phyloP scores from a whole-genome alignment of 2,888 invertebrate species.

The Eustalomyia histrio region DNA sequence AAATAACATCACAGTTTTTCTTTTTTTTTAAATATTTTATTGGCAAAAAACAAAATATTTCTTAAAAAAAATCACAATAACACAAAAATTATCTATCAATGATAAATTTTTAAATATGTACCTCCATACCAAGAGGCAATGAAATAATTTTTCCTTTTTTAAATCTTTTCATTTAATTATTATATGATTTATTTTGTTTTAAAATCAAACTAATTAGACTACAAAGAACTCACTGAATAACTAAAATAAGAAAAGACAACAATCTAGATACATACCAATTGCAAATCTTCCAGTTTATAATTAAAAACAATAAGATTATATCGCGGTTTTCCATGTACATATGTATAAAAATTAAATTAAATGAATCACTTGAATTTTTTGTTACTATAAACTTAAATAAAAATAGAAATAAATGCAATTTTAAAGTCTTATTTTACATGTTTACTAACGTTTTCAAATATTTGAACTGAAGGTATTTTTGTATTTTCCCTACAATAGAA shows the following conservation, averaged over 20 bases:
- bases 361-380: constrained; percentile 54
- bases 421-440: constrained; percentile 53
- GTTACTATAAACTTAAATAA: constrained; percentile 44
- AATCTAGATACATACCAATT: constrained; percentile 28
- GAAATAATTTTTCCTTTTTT: not conserved
- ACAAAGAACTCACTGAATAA: constrained; percentile 43
- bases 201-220: constrained; percentile 32
- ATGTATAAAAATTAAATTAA: not conserved
- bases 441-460: constrained; percentile 55
- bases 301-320: constrained; percentile 54
- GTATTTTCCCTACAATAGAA: constrained; percentile 7
- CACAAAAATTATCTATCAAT: not conserved
- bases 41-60: too few species aligned
- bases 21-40: too few species aligned
- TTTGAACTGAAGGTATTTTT: constrained; percentile 54
- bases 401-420: constrained; percentile 34
- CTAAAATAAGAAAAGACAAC: constrained; percentile 18
- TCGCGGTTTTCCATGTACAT: constrained; percentile 39
- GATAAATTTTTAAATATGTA: not conserved
- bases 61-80: not conserved
- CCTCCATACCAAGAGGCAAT: not conserved
- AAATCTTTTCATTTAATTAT: not conserved
- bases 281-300: constrained; percentile 54
- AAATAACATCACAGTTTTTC: too few species aligned
- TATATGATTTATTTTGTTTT: not conserved